A percentile compares a stretch with the other conserved stretches of the same genome.
phyloP scores from a whole-genome alignment of 92 coral and sea anemone species.

The Meandrina meandrites region DNA sequence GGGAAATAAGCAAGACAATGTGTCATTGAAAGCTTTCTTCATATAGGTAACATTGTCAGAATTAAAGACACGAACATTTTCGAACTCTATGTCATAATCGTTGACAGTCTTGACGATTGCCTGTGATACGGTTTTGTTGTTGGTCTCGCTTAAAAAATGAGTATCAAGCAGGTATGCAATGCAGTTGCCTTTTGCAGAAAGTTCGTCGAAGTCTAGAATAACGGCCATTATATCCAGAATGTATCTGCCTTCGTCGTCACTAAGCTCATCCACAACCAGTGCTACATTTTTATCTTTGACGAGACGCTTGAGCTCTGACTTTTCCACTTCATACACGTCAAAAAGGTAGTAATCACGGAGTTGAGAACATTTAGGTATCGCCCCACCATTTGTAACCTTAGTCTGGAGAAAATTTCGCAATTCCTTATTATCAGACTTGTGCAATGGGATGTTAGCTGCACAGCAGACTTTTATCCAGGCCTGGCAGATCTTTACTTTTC shows the following conservation, averaged over 20 bases:
- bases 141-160: constrained; percentile 45
- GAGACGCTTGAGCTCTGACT: constrained; percentile 34
- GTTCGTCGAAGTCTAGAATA: constrained; percentile 47
- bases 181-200: constrained; percentile 38
- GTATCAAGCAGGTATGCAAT: constrained; percentile 53
- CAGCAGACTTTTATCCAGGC: constrained; percentile 64
- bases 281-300: constrained; percentile 48
- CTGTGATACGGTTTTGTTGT: constrained; percentile 52
- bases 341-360: constrained; percentile 63
- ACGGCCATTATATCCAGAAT: constrained; percentile 58
- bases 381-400: constrained; percentile 62
- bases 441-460: constrained; percentile 65
- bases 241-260: constrained; percentile 66
- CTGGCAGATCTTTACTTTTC: constrained; percentile 56
- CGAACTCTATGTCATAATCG: constrained; percentile 58
- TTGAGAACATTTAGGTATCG: constrained; percentile 53
- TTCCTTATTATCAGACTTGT: constrained; percentile 55
- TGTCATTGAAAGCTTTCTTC: constrained; percentile 70
- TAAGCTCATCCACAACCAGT: constrained; percentile 58
- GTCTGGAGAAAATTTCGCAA: constrained; percentile 45
- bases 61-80: constrained; percentile 56
- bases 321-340: constrained; percentile 57
- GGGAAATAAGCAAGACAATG: constrained; percentile 59
- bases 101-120: constrained; percentile 52
- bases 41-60: constrained; percentile 70